These are phyloP conservation scores for Teleogryllus occipitalis DNA, from an alignment of 1,140 invertebrate species.

Conservation along the genomic window DNA sequence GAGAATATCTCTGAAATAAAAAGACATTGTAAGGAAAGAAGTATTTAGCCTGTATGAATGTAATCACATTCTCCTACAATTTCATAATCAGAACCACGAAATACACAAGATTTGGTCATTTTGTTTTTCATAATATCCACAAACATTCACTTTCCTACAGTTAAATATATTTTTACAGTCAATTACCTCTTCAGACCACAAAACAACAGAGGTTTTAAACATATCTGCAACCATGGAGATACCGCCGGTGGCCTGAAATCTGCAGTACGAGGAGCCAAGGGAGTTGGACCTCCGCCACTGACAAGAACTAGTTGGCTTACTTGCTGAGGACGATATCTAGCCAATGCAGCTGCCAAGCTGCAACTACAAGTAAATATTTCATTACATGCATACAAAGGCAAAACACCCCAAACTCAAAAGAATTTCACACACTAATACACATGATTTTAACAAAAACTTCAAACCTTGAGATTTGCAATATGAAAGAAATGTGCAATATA, in stretches of 20 bases:
- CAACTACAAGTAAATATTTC: constrained; percentile 39
- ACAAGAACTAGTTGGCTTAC: constrained; percentile 59
- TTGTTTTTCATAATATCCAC: too few species aligned
- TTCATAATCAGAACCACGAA: neutral
- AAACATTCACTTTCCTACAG: too few species aligned
- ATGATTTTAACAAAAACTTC: neutral
- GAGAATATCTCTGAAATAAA: constrained; percentile 29
- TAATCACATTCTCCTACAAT: neutral
- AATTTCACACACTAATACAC: neutral
- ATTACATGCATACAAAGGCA: neutral
- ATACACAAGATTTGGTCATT: too few species aligned
- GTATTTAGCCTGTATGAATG: neutral
- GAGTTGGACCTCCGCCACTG: constrained; percentile 62
- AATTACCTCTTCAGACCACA: constrained; percentile 37
- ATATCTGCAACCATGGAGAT: constrained; percentile 35
- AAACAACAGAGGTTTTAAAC: constrained; percentile 37
- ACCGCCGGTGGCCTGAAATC: constrained; percentile 35
- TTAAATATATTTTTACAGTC: too few species aligned
- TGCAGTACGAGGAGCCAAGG: constrained; percentile 49
- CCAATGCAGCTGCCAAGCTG: constrained; percentile 58
- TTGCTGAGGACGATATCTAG: constrained; percentile 47
- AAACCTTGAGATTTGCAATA: neutral
- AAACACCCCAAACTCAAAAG: too few species aligned
- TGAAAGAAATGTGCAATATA: neutral
- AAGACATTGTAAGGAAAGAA: constrained; percentile 45